phyloP scores from a whole-genome alignment of 2,797 vertebrate species.

The Pangasius macronema region DNA sequence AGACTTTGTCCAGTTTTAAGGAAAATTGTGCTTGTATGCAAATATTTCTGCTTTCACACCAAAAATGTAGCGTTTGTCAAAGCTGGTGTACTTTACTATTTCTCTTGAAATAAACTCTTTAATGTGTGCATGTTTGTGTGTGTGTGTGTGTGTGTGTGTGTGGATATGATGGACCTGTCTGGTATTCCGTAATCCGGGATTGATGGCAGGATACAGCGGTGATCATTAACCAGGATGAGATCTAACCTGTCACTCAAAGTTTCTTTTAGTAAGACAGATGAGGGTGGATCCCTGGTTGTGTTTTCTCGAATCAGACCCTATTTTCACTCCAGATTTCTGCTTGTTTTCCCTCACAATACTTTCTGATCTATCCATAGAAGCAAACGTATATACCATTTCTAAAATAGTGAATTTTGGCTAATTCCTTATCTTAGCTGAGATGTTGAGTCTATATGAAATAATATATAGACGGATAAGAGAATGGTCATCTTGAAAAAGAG shows the following conservation, averaged over 20 bases:
- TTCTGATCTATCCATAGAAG: not conserved
- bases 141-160: not conserved
- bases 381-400: not conserved
- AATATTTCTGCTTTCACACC: slow-evolving; percentile 24
- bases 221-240: slow-evolving; percentile 14
- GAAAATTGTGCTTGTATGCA: slow-evolving; percentile 15
- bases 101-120: slow-evolving; percentile 6
- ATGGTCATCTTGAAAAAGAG: slow-evolving; percentile 56
- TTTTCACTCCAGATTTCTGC: not conserved
- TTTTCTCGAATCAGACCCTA: not conserved
- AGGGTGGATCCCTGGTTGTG: not conserved
- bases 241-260: not conserved
- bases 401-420: not conserved
- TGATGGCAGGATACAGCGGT: slow-evolving; percentile 37
- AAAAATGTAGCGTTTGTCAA: not conserved
- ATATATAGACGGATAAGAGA: slow-evolving; percentile 19
- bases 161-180: slow-evolving; percentile 15
- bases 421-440: not conserved
- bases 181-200: not conserved
- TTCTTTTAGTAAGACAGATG: slow-evolving; percentile 21
- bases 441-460: slow-evolving; percentile 26
- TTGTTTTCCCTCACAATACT: not conserved
- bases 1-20: slow-evolving; percentile 24
- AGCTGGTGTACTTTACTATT: slow-evolving; percentile 18
- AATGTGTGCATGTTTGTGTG: slow-evolving; percentile 5